Percentiles rank a stretch among this genome's conserved stretches.
Conservation (phyloP, 2,888 invertebrate genomes). For the Archips xylosteana region DNA sequence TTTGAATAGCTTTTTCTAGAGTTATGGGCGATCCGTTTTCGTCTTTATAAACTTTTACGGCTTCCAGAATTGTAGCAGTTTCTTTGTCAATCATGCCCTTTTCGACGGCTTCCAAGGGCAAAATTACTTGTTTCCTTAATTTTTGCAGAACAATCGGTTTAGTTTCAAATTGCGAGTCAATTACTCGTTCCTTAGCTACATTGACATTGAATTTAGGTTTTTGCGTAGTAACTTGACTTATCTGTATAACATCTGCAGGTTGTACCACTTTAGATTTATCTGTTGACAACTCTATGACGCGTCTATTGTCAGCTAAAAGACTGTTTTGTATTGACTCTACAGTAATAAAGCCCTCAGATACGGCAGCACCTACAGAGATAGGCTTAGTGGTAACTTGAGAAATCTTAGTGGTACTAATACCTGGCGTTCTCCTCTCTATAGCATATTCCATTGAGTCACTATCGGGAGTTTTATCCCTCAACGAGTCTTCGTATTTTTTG, state of each 20-base stretch:
- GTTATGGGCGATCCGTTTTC: slow-evolving; percentile 87
- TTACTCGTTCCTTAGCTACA: slow-evolving; percentile 86
- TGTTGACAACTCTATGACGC: slow-evolving; percentile 52
- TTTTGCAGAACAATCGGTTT: slow-evolving; percentile 91
- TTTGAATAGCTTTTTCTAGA: slow-evolving; percentile 91
- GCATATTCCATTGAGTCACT: slow-evolving; percentile 44
- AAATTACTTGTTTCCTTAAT: slow-evolving; percentile 90
- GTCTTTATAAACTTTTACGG: slow-evolving; percentile 84
- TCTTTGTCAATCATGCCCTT: slow-evolving; percentile 92
- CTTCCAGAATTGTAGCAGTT: slow-evolving; percentile 89
- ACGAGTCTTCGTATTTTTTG: slow-evolving; percentile 80
- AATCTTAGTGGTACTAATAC: slow-evolving; percentile 55
- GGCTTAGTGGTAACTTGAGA: slow-evolving; percentile 77
- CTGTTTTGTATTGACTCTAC: slow-evolving; percentile 82
- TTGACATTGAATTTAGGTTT: slow-evolving; percentile 89
- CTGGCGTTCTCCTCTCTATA: slow-evolving; percentile 46
- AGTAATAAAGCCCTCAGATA: slow-evolving; percentile 84
- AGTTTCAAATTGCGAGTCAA: slow-evolving; percentile 85
- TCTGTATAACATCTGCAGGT: slow-evolving; percentile 84
- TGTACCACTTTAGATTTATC: slow-evolving; percentile 53
- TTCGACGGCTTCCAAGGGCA: slow-evolving; percentile 91
- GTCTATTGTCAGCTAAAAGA: slow-evolving; percentile 70
- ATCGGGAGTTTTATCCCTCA: slow-evolving; percentile 69
- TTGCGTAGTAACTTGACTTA: slow-evolving; percentile 84
- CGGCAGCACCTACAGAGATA: slow-evolving; percentile 86